Evolutionary conservation across 2,797 vertebrate genomes (phyloP).

Genomic region (Manis pentadactyla): DNA sequence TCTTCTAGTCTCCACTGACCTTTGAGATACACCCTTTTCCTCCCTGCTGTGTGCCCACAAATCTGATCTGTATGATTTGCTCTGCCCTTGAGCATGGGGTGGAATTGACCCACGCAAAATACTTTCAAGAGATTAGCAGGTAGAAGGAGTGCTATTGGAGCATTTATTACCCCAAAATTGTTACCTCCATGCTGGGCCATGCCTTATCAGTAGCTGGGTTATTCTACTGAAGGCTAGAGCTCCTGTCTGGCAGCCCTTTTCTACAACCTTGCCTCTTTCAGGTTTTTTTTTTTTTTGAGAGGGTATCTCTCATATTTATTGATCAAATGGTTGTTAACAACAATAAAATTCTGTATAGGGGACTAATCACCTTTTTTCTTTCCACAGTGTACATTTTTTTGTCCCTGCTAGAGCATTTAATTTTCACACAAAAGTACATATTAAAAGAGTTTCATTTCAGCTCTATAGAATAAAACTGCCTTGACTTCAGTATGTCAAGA

Average conservation of each 20-base stretch:
- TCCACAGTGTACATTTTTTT: background rate
- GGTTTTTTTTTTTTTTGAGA: no score
- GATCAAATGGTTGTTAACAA: no score
- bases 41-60: background rate
- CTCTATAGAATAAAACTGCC: background rate
- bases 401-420: background rate
- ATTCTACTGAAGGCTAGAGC: background rate
- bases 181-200: background rate
- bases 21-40: background rate
- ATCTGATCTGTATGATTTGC: background rate
- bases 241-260: background rate
- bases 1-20: background rate
- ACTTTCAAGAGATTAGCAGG: background rate
- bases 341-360: no score
- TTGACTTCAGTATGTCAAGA: background rate
- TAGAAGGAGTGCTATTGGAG: background rate
- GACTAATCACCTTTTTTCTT: no score
- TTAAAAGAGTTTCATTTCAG: background rate
- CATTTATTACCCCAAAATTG: background rate
- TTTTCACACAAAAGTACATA: background rate
- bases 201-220: background rate
- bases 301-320: no score
- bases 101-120: fast-evolving
- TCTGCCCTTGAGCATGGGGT: background rate
- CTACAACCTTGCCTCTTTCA: background rate